These are phyloP conservation scores for Sigmodon hispidus DNA, from an alignment of 2,113 vertebrate species.

Conservation along the genomic window DNA sequence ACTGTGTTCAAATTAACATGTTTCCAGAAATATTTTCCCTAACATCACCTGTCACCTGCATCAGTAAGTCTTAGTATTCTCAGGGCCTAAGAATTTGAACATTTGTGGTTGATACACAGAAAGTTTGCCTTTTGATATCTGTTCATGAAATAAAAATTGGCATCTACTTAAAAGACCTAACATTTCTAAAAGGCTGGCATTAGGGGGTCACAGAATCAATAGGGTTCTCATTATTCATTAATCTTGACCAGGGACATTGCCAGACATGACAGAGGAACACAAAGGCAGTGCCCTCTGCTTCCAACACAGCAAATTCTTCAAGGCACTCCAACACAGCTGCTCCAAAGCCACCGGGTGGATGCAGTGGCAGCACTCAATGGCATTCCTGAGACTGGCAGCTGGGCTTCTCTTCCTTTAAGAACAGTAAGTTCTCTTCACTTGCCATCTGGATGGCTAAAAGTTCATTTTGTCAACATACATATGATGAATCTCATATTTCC, in stretches of 20 bases:
- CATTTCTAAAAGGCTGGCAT: background rate
- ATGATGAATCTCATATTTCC: slow-evolving; percentile 43
- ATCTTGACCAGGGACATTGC: background rate
- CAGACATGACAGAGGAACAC: background rate
- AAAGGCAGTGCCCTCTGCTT: background rate
- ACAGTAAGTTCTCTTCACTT: slow-evolving; percentile 36
- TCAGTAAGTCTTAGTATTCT: background rate
- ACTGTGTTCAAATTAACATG: background rate
- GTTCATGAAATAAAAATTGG: slow-evolving; percentile 21
- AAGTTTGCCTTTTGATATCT: slow-evolving; percentile 56
- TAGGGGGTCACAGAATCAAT: slow-evolving; percentile 31
- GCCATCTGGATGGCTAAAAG: background rate
- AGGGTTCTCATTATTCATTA: background rate
- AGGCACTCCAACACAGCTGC: background rate
- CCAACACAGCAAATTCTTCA: slow-evolving; percentile 19
- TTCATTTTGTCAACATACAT: slow-evolving; percentile 6
- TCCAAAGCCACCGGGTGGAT: background rate
- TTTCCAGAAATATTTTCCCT: background rate
- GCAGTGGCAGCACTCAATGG: slow-evolving; percentile 31
- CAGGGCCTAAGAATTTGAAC: background rate
- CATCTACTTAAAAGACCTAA: slow-evolving; percentile 50
- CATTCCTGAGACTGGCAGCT: background rate
- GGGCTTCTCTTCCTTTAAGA: background rate
- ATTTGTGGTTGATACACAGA: slow-evolving; percentile 39
- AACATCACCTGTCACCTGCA: background rate